Percentiles rank a stretch among this genome's conserved stretches.
These are phyloP conservation scores for Notospermus geniculatus DNA, from an alignment of 1,140 invertebrate genomes.

Conservation along the genomic window DNA sequence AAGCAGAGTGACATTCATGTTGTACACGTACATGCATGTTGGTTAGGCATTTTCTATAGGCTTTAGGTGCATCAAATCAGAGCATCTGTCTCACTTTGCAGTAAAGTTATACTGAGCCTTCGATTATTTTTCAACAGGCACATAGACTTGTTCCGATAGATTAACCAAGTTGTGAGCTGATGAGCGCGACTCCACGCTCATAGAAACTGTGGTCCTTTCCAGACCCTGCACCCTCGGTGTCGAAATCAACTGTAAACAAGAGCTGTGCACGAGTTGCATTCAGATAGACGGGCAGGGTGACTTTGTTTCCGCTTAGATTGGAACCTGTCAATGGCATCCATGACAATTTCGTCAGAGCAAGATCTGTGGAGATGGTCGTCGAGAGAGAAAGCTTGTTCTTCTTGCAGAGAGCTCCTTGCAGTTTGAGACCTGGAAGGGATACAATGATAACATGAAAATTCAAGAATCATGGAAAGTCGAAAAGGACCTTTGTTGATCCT, in stretches of 20 bases:
- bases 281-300: constrained; percentile 94
- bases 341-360: constrained; percentile 81
- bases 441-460: constrained; percentile 29
- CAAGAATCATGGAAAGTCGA: constrained; percentile 20
- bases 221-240: constrained; percentile 80
- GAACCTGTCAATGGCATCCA: constrained; percentile 64
- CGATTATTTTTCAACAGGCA: too few species aligned
- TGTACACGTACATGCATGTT: too few species aligned
- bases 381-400: constrained; percentile 89
- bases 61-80: too few species aligned
- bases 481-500: too few species aligned
- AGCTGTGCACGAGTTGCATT: constrained; percentile 93
- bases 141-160: not conserved
- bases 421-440: constrained; percentile 86
- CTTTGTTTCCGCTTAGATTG: constrained; percentile 49
- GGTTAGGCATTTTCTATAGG: too few species aligned
- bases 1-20: too few species aligned
- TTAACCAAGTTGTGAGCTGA: constrained; percentile 46
- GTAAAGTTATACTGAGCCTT: too few species aligned
- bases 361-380: constrained; percentile 89
- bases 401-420: constrained; percentile 91
- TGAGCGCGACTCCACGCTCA: constrained; percentile 88
- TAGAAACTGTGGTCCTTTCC: constrained; percentile 80
- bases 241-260: constrained; percentile 92
- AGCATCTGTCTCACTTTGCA: too few species aligned